Conservation (phyloP, 2,113 vertebrate genomes). For the Dicrurus megarhynchus region DNA sequence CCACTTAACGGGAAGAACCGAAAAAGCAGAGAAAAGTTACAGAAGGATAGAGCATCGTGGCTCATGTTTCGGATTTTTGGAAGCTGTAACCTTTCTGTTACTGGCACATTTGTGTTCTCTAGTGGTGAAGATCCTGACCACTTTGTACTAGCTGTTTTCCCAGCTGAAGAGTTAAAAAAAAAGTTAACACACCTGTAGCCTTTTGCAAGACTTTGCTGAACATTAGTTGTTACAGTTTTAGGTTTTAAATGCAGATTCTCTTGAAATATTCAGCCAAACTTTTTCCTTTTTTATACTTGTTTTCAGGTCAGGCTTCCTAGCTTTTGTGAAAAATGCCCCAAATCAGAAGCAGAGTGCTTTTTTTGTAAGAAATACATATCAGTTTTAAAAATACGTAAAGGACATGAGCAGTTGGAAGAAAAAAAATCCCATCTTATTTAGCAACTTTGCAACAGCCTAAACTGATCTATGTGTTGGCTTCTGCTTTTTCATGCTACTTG, state of each 20-base stretch:
- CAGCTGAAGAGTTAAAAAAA: neutral
- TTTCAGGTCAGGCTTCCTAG: neutral
- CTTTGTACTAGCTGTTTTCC: neutral
- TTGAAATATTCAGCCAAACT: neutral
- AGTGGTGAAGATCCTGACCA: neutral
- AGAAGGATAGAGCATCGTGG: accelerated
- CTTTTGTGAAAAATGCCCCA: neutral
- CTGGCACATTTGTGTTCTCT: neutral
- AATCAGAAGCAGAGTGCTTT: neutral
- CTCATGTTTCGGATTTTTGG: accelerated
- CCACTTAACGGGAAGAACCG: neutral
- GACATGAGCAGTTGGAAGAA: neutral
- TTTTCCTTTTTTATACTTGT: neutral
- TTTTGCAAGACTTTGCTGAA: neutral
- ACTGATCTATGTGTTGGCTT: neutral
- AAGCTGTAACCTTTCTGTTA: neutral
- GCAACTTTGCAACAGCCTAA: neutral
- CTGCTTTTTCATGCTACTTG: neutral
- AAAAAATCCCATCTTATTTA: neutral
- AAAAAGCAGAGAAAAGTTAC: neutral
- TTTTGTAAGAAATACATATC: neutral
- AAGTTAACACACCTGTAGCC: neutral
- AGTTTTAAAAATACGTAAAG: neutral
- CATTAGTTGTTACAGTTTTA: neutral
- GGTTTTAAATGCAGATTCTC: neutral